A percentile compares a stretch with the other conserved stretches of the same genome.
phyloP scores from a whole-genome alignment of 2,797 vertebrate species.

The Sebastes alutus region DNA sequence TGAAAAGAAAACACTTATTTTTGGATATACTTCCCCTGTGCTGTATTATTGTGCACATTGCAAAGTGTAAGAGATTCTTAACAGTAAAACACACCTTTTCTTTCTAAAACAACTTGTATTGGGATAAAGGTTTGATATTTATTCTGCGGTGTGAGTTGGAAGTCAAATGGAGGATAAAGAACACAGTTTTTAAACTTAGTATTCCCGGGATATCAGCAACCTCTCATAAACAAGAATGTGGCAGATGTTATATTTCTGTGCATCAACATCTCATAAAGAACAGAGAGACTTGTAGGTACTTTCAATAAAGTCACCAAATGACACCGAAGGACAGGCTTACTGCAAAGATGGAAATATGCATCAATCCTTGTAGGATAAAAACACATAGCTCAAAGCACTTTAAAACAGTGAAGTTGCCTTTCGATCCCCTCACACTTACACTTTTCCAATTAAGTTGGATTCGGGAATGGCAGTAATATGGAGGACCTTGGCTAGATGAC shows the following conservation, averaged over 20 bases:
- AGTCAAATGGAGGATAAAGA: slow-evolving; percentile 5
- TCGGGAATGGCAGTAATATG: slow-evolving; percentile 33
- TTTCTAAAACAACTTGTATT: background rate
- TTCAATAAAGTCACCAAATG: slow-evolving; percentile 9
- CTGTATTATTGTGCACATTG: background rate
- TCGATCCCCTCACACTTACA: slow-evolving; percentile 12
- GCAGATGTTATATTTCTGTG: background rate
- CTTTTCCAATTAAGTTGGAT: slow-evolving; percentile 20
- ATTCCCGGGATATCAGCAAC: background rate
- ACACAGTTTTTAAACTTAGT: background rate
- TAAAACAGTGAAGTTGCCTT: slow-evolving; percentile 13
- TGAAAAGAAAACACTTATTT: background rate
- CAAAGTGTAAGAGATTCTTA: background rate
- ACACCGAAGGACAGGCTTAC: background rate
- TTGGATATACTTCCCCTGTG: background rate
- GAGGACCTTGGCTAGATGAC: slow-evolving; percentile 30
- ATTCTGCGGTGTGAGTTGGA: background rate
- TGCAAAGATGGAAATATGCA: background rate
- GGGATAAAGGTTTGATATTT: background rate
- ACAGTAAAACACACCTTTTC: background rate
- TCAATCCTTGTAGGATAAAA: background rate
- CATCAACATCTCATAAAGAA: slow-evolving; percentile 9
- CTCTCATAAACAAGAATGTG: slow-evolving; percentile 1
- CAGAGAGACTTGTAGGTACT: background rate
- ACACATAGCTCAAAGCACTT: slow-evolving; percentile 1